phyloP scores from a whole-genome alignment of 1,140 invertebrate genomes.

The Pomphorhynchus laevis region DNA sequence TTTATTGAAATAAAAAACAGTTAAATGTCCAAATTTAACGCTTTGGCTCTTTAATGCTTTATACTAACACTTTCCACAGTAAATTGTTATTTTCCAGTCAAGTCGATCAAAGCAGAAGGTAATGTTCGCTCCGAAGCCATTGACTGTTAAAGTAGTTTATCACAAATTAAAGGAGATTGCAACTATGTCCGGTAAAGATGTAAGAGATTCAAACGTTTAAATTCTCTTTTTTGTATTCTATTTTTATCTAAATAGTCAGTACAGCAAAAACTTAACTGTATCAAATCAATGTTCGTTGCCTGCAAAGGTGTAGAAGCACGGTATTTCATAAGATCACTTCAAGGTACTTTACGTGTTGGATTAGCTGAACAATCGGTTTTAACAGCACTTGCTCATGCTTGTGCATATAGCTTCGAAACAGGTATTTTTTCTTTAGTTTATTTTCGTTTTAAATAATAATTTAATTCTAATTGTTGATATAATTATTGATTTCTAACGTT shows the following conservation, averaged over 20 bases:
- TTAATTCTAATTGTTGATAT: conserved; percentile 9
- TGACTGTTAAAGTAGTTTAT: conserved; percentile 33
- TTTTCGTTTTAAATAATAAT: conserved; percentile 1
- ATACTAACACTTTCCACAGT: no score
- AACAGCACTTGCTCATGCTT: conserved; percentile 44
- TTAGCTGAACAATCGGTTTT: conserved; percentile 78
- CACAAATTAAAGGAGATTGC: conserved; percentile 56
- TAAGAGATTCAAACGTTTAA: conserved; percentile 18
- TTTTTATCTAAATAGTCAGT: conserved; percentile 23
- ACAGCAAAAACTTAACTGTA: conserved; percentile 44
- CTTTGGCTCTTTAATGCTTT: no score
- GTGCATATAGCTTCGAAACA: conserved; percentile 21
- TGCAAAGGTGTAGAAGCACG: conserved; percentile 55
- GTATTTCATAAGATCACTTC: conserved; percentile 53
- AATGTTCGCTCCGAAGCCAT: conserved; percentile 30
- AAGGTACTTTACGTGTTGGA: conserved; percentile 71
- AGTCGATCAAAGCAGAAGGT: conserved; percentile 51
- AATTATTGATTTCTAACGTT: conserved; percentile 4
- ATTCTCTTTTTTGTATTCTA: neutral
- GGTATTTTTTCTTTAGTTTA: no score
- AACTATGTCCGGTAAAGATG: conserved; percentile 37
- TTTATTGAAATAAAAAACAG: no score
- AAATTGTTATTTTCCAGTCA: conserved; percentile 18
- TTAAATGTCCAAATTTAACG: no score
- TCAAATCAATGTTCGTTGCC: conserved; percentile 56